phyloP scores from a whole-genome alignment of 2,888 invertebrate genomes.

The Eudasyphora cyanicolor region DNA sequence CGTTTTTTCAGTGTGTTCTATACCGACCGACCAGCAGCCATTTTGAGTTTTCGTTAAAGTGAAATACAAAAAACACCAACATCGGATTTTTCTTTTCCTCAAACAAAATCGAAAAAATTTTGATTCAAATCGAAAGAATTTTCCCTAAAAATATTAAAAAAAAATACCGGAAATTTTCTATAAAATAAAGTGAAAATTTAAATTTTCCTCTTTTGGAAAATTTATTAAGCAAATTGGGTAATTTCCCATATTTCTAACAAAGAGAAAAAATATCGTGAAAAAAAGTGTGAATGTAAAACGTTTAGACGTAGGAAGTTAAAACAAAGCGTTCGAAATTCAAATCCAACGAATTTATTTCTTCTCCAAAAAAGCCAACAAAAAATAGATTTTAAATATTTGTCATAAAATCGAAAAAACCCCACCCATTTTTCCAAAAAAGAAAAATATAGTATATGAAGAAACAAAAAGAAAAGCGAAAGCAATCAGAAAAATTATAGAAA shows the following conservation, averaged over 20 bases:
- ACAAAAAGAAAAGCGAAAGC: not conserved
- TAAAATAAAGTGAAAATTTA: not conserved
- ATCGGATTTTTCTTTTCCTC: slow-evolving; percentile 42
- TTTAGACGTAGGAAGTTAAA: not conserved
- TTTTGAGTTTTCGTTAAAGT: slow-evolving; percentile 57
- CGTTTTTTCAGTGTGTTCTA: slow-evolving; percentile 50
- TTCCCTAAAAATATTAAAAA: not conserved
- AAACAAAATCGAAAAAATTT: slow-evolving; percentile 11
- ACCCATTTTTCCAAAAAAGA: slow-evolving; percentile 1
- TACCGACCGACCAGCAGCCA: slow-evolving; percentile 58
- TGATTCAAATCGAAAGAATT: not conserved
- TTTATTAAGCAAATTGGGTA: not conserved
- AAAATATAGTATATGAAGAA: too few species aligned
- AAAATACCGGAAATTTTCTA: not conserved
- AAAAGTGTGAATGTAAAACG: not conserved
- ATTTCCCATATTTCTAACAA: not conserved
- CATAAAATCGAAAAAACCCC: slow-evolving; percentile 2
- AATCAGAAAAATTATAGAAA: not conserved
- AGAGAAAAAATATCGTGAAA: not conserved
- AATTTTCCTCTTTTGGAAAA: not conserved
- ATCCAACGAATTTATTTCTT: not conserved
- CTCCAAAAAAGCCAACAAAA: not conserved
- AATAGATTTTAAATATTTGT: not conserved
- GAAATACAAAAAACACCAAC: slow-evolving; percentile 37
- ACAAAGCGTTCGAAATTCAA: not conserved